These are phyloP conservation scores for Casuarius casuarius DNA, from an alignment of 2,113 vertebrate species.

Conservation along the genomic window DNA sequence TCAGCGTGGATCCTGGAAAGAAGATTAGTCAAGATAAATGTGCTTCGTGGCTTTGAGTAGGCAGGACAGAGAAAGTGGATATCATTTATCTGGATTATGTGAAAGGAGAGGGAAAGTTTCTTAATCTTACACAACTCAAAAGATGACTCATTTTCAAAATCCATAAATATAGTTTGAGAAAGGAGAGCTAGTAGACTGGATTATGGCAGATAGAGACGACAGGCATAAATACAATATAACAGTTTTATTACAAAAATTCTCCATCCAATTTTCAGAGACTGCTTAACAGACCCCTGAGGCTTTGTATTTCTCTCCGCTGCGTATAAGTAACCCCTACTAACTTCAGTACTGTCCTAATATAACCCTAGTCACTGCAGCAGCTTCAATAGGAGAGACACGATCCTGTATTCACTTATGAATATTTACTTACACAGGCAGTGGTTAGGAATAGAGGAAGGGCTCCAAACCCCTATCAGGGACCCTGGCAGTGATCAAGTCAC, in stretches of 20 bases:
- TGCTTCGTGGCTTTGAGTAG: conserved; percentile 15
- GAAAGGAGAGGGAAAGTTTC: not conserved
- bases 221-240: not conserved
- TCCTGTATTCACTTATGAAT: not conserved
- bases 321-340: not conserved
- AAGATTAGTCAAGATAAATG: conserved; percentile 58
- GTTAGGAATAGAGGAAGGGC: not conserved
- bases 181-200: not conserved
- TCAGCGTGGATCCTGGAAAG: conserved; percentile 43
- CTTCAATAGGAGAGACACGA: not conserved
- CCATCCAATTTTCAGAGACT: not conserved
- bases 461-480: not conserved
- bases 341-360: not conserved
- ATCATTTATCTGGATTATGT: conserved; percentile 28
- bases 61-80: not conserved
- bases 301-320: not conserved
- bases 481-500: not conserved
- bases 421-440: not conserved
- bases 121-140: conserved; percentile 27
- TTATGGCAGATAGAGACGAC: not conserved
- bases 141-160: conserved; percentile 24
- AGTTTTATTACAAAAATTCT: not conserved
- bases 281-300: not conserved
- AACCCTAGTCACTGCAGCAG: not conserved
- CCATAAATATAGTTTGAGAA: conserved; percentile 9